Conservation (phyloP, 1,140 invertebrate species). For the Zaprionus nigranus region DNA sequence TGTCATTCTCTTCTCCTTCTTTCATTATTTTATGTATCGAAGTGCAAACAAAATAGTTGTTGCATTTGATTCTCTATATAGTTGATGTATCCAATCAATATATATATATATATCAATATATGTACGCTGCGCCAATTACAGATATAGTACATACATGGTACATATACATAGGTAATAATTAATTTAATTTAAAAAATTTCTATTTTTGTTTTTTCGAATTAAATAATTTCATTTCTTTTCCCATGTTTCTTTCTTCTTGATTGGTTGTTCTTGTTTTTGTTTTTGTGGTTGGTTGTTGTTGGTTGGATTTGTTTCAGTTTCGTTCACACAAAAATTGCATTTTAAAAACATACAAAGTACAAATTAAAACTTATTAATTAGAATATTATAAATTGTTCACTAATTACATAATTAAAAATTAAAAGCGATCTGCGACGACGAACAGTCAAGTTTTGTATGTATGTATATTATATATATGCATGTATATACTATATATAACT, state of each 20-base stretch:
- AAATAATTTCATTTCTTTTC: slow-evolving; percentile 30
- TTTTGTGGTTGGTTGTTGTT: slow-evolving; percentile 22
- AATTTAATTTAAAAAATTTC: slow-evolving; percentile 67
- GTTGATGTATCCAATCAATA: slow-evolving; percentile 17
- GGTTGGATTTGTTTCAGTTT: slow-evolving; percentile 5
- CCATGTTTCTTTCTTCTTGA: slow-evolving; percentile 36
- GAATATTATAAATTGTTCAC: slow-evolving; percentile 56
- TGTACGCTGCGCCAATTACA: slow-evolving; percentile 29
- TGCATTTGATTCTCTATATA: slow-evolving; percentile 33
- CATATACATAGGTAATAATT: slow-evolving; percentile 53
- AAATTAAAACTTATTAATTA: slow-evolving; percentile 62
- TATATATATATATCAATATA: slow-evolving; percentile 23
- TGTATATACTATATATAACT: slow-evolving; percentile 15
- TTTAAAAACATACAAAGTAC: slow-evolving; percentile 68
- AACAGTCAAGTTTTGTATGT: slow-evolving; percentile 36
- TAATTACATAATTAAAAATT: slow-evolving; percentile 80
- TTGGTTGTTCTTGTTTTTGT: slow-evolving; percentile 27
- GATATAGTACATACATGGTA: slow-evolving; percentile 27
- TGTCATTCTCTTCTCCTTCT: slow-evolving; percentile 15
- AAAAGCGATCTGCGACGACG: slow-evolving; percentile 62
- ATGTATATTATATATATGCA: slow-evolving; percentile 28
- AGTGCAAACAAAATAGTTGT: slow-evolving; percentile 55
- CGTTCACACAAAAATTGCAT: slow-evolving; percentile 36
- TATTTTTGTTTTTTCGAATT: slow-evolving; percentile 42
- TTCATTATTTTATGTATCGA: slow-evolving; percentile 39